Percentiles rank a stretch among this genome's conserved stretches.
These are phyloP conservation scores for Nannospalax galili DNA, from an alignment of 2,113 vertebrate species.

Conservation along the genomic window DNA sequence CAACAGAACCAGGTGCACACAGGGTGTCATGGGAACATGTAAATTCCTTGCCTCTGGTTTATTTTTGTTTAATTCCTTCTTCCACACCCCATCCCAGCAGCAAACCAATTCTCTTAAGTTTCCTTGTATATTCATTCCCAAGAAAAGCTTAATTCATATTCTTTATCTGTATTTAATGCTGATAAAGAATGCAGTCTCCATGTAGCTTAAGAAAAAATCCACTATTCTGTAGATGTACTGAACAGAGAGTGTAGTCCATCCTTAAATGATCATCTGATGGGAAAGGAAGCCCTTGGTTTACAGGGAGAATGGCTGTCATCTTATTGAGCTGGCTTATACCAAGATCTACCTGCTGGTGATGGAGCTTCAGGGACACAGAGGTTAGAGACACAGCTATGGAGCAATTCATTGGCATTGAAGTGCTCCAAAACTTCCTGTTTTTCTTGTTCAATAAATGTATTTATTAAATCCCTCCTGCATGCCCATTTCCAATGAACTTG, in stretches of 20 bases:
- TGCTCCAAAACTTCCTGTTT: slow-evolving; percentile 87
- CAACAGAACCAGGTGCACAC: background rate
- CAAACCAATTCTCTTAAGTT: background rate
- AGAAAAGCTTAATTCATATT: slow-evolving; percentile 83
- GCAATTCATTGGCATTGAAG: slow-evolving; percentile 85
- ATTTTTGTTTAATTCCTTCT: background rate
- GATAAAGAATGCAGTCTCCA: slow-evolving; percentile 88
- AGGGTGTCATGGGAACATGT: background rate
- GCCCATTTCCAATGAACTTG: slow-evolving; percentile 10
- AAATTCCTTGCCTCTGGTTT: background rate
- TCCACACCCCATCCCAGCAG: background rate
- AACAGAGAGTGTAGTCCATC: slow-evolving; percentile 87
- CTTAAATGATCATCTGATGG: slow-evolving; percentile 89
- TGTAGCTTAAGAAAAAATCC: slow-evolving; percentile 89
- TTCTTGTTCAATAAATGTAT: slow-evolving; percentile 88
- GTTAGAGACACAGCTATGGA: slow-evolving; percentile 85
- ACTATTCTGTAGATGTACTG: slow-evolving; percentile 78
- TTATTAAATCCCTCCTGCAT: slow-evolving; percentile 83
- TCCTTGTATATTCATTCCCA: background rate
- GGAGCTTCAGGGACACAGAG: slow-evolving; percentile 82
- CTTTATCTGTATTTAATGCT: slow-evolving; percentile 85
- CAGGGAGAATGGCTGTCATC: slow-evolving; percentile 89
- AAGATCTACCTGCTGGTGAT: slow-evolving; percentile 87
- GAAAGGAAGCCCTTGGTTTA: slow-evolving; percentile 89
- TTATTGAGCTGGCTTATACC: slow-evolving; percentile 89